Evolutionary conservation across 2,888 invertebrate species (phyloP).

Genomic region (Empis livida): DNA sequence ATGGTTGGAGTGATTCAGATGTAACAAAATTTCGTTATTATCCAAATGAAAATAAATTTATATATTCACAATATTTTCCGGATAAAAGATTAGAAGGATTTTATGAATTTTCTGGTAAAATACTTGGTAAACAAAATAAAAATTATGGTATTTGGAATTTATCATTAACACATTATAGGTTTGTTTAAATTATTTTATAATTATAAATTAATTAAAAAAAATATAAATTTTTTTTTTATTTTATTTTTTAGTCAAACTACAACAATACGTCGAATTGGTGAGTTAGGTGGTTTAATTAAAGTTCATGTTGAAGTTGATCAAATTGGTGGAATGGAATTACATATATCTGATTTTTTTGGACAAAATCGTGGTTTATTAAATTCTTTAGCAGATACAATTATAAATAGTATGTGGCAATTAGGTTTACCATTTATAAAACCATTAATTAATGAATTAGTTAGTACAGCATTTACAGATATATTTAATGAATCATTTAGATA

Average conservation of each 20-base stretch:
- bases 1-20: slow-evolving; percentile 62
- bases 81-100: slow-evolving; percentile 60
- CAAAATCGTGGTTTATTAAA: slow-evolving; percentile 48
- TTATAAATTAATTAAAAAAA: neutral
- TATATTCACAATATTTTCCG: slow-evolving; percentile 71
- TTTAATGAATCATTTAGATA: slow-evolving; percentile 61
- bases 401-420: slow-evolving; percentile 70
- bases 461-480: slow-evolving; percentile 71
- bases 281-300: slow-evolving; percentile 37
- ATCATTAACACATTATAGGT: slow-evolving; percentile 51
- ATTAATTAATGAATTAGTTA: slow-evolving; percentile 69
- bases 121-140: slow-evolving; percentile 46
- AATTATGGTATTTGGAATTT: slow-evolving; percentile 64
- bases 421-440: slow-evolving; percentile 63
- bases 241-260: slow-evolving; percentile 35
- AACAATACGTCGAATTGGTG: slow-evolving; percentile 34
- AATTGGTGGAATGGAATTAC: slow-evolving; percentile 64
- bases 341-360: slow-evolving; percentile 57
- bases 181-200: slow-evolving; percentile 3
- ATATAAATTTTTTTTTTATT: slow-evolving; percentile 1
- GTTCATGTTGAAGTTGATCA: slow-evolving; percentile 60
- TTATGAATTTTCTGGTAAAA: slow-evolving; percentile 49
- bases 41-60: slow-evolving; percentile 47
- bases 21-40: slow-evolving; percentile 65
- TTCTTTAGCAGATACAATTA: slow-evolving; percentile 55